phyloP scores from a whole-genome alignment of 2,888 invertebrate species.

The Ennomos erosarius region DNA sequence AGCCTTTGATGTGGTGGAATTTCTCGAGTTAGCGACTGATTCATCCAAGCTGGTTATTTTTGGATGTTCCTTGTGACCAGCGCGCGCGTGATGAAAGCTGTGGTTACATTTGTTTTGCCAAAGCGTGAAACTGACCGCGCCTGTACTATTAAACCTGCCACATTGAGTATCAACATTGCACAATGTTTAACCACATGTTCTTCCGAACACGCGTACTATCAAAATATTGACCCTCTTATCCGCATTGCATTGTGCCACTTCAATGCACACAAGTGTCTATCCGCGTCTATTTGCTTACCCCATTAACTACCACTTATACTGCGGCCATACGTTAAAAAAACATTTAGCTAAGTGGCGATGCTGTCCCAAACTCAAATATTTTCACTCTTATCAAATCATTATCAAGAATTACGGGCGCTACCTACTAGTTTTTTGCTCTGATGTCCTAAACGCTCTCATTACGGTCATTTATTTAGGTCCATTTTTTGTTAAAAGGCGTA shows the following conservation, averaged over 20 bases:
- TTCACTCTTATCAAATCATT: slow-evolving; percentile 69
- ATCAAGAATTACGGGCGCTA: slow-evolving; percentile 66
- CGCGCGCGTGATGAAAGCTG: slow-evolving; percentile 63
- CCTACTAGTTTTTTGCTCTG: slow-evolving; percentile 65
- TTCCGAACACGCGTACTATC: slow-evolving; percentile 77
- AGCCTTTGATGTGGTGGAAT: slow-evolving; percentile 76
- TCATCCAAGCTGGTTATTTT: slow-evolving; percentile 73
- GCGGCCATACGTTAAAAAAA: slow-evolving; percentile 69
- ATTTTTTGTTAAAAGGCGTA: slow-evolving; percentile 73
- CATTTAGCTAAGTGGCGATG: slow-evolving; percentile 68
- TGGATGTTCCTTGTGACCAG: slow-evolving; percentile 55
- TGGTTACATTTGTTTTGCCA: slow-evolving; percentile 65
- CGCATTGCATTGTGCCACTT: slow-evolving; percentile 74
- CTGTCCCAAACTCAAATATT: slow-evolving; percentile 61
- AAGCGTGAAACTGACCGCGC: slow-evolving; percentile 58
- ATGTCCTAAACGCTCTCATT: slow-evolving; percentile 63
- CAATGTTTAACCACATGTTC: slow-evolving; percentile 83
- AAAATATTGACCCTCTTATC: slow-evolving; percentile 83
- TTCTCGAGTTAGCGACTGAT: slow-evolving; percentile 75
- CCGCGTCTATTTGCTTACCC: slow-evolving; percentile 72
- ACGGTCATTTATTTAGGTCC: slow-evolving; percentile 74
- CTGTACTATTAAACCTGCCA: slow-evolving; percentile 60
- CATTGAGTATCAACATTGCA: slow-evolving; percentile 62
- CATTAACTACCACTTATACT: slow-evolving; percentile 76
- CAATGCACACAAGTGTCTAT: slow-evolving; percentile 67